A percentile compares a stretch with the other conserved stretches of the same genome.
Conservation (phyloP, 2,888 invertebrate species). For the Graphium colonna region DNA sequence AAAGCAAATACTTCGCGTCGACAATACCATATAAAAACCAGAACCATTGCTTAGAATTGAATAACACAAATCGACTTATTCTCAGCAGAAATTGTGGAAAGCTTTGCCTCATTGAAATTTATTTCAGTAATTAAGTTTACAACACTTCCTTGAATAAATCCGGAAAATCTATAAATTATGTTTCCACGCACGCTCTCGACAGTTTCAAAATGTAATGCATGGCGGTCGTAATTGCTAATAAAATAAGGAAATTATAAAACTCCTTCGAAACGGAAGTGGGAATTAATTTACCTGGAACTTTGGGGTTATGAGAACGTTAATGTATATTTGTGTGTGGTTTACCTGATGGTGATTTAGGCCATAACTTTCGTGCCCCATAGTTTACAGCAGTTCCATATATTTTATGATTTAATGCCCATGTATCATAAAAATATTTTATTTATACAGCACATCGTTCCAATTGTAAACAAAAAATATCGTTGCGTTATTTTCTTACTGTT, state of each 20-base stretch:
- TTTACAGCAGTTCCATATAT: too few relatives aligned
- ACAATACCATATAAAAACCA: too few relatives aligned
- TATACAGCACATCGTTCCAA: too few relatives aligned
- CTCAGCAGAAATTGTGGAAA: conserved; percentile 13
- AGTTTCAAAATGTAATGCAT: conserved; percentile 4
- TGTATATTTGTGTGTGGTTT: too few relatives aligned
- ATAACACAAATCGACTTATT: conserved; percentile 9
- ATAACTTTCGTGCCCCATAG: too few relatives aligned
- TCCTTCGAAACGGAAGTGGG: not conserved
- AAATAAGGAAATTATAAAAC: conserved; percentile 15
- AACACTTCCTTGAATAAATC: conserved; percentile 13
- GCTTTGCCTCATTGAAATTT: conserved; percentile 11
- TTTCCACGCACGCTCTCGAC: conserved; percentile 11
- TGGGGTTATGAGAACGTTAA: not conserved
- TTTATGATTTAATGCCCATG: too few relatives aligned
- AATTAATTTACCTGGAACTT: not conserved
- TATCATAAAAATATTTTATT: too few relatives aligned
- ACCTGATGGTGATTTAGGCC: too few relatives aligned
- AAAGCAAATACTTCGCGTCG: too few relatives aligned
- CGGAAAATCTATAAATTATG: conserved; percentile 19
- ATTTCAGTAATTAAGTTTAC: conserved; percentile 17
- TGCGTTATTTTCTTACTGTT: too few relatives aligned
- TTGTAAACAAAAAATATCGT: too few relatives aligned
- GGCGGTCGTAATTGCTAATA: conserved; percentile 14
- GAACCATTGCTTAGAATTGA: not conserved